Percentiles rank a stretch among this genome's conserved stretches.
Conservation (phyloP, 2,113 vertebrate genomes). For the Arvicanthis niloticus region DNA sequence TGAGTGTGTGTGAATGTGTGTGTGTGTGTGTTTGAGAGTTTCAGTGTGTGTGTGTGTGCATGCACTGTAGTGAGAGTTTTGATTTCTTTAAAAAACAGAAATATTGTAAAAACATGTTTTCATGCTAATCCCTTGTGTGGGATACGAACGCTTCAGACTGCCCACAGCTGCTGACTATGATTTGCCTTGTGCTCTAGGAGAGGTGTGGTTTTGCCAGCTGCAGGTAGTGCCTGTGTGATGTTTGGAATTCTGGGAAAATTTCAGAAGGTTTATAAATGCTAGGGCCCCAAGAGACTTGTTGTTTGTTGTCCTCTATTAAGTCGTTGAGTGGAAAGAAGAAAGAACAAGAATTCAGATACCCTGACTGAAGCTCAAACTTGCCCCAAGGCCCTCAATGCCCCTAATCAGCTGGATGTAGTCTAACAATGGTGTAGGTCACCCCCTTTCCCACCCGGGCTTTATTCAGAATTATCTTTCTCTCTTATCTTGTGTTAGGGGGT, state of each 20-base stretch:
- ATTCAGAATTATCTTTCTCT: background rate
- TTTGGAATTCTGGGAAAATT: background rate
- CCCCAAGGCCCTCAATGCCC: too few species aligned
- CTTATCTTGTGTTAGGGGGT: background rate
- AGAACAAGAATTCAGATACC: background rate
- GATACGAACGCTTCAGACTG: background rate
- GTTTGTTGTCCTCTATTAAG: background rate
- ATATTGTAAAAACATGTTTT: background rate
- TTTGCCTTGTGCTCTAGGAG: background rate
- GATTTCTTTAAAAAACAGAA: background rate
- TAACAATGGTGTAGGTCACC: too few species aligned
- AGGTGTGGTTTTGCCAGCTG: background rate
- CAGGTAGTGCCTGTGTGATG: background rate
- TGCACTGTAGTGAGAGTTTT: background rate
- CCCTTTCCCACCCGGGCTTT: background rate
- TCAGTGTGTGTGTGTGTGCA: background rate
- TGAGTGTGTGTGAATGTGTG: background rate
- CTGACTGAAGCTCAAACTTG: background rate
- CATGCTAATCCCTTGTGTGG: background rate
- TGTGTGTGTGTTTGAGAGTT: background rate
- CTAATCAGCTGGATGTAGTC: background rate
- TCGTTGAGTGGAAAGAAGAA: background rate
- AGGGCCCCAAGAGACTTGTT: background rate
- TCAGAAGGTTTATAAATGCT: background rate
- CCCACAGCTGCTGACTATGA: background rate